These are phyloP conservation scores for Aramus guarauna DNA, from an alignment of 2,113 vertebrate species.

Conservation along the genomic window DNA sequence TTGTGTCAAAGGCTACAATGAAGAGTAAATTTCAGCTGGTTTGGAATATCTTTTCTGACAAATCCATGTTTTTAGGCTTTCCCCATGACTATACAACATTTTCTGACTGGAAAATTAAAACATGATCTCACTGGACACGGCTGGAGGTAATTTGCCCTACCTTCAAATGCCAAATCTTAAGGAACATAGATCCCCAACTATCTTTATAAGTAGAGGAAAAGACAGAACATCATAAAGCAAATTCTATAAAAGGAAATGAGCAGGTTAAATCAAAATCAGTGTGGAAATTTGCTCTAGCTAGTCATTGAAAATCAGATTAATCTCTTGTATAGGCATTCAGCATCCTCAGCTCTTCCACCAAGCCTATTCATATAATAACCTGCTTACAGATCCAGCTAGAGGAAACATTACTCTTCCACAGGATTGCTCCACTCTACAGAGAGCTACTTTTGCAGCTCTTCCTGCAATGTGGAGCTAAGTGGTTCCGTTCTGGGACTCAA, in stretches of 20 bases:
- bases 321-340: not conserved
- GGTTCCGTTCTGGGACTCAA: not conserved
- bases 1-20: not conserved
- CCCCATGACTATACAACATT: not conserved
- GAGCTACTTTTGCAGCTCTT: not conserved
- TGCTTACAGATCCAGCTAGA: not conserved
- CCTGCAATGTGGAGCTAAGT: not conserved
- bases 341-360: not conserved
- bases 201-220: not conserved
- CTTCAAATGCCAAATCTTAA: not conserved
- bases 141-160: not conserved
- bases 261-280: not conserved
- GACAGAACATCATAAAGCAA: not conserved
- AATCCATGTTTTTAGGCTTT: not conserved
- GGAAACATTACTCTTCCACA: not conserved
- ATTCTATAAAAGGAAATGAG: not conserved
- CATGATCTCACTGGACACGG: rapidly evolving
- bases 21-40: not conserved
- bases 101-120: not conserved
- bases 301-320: not conserved
- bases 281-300: not conserved
- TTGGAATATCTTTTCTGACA: not conserved
- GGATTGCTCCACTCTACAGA: not conserved
- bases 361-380: not conserved
- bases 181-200: not conserved